Evolutionary conservation across 1,140 invertebrate genomes (phyloP).

Genomic region (Meteorus sp.): DNA sequence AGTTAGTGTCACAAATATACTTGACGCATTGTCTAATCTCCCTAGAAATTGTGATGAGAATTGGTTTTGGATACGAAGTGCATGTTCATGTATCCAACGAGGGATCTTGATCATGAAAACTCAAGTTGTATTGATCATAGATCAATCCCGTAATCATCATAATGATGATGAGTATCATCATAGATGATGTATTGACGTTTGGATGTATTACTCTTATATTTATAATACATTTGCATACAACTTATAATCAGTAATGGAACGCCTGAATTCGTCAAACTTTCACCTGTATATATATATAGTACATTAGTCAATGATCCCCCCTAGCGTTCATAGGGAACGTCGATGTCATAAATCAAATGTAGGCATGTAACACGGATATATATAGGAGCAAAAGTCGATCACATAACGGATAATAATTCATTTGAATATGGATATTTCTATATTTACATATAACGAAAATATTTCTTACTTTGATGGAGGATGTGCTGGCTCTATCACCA

Average conservation of each 20-base stretch:
- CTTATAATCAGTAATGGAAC: slow-evolving; percentile 22
- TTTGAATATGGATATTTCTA: neutral
- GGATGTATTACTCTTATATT: slow-evolving; percentile 24
- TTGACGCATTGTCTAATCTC: too few species aligned
- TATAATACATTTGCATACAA: slow-evolving; percentile 25
- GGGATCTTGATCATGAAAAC: neutral
- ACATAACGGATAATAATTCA: slow-evolving; percentile 6
- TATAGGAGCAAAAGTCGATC: neutral
- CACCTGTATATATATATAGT: slow-evolving; percentile 8
- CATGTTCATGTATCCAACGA: neutral
- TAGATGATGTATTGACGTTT: slow-evolving; percentile 22
- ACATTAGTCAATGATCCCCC: slow-evolving; percentile 1
- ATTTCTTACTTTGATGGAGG: slow-evolving; percentile 76
- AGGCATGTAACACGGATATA: neutral
- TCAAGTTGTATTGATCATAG: slow-evolving; percentile 10
- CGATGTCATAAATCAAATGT: too few species aligned
- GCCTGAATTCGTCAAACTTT: slow-evolving; percentile 21
- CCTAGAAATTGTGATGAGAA: too few species aligned
- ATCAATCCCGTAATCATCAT: slow-evolving; percentile 13
- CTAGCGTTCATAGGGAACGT: too few species aligned
- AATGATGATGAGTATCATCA: too few species aligned
- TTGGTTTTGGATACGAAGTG: neutral
- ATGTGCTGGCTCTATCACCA: slow-evolving; percentile 67
- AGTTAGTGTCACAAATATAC: too few species aligned
- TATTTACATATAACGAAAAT: slow-evolving; percentile 3